Conservation (phyloP, 2,113 vertebrate genomes). For the Semicossyphus pulcher region DNA sequence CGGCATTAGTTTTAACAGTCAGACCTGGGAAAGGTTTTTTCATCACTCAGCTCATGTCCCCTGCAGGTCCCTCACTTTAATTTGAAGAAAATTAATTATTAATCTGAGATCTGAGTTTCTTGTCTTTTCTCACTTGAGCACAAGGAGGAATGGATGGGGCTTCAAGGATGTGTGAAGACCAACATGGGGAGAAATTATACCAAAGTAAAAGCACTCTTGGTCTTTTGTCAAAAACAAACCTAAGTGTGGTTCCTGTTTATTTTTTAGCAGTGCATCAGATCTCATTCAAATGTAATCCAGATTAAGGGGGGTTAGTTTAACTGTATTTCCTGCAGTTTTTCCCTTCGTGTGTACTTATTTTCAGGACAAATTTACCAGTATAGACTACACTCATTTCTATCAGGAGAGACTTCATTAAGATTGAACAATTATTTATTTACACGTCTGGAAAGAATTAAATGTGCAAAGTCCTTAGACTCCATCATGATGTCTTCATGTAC, state of each 20-base stretch:
- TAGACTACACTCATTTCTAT: no score
- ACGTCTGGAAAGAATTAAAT: no score
- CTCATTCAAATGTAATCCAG: not conserved
- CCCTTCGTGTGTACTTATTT: no score
- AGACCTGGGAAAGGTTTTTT: not conserved
- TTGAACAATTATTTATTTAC: no score
- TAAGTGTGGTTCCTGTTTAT: not conserved
- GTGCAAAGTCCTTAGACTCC: no score
- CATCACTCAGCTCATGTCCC: not conserved
- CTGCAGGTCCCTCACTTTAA: slow-evolving; percentile 14
- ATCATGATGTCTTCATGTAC: no score
- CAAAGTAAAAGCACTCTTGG: not conserved
- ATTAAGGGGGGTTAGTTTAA: not conserved
- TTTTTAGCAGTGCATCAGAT: not conserved
- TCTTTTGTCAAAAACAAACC: not conserved
- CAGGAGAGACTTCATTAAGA: no score
- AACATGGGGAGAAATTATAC: not conserved
- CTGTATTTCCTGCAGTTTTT: no score
- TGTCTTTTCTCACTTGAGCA: slow-evolving; percentile 1
- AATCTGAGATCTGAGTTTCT: not conserved
- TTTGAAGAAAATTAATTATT: slow-evolving; percentile 26
- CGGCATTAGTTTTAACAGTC: slow-evolving; percentile 11
- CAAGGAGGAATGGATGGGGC: not conserved
- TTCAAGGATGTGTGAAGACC: not conserved
- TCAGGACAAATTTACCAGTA: no score